Percentiles rank a stretch among this genome's conserved stretches.
Conservation (phyloP, 2,888 invertebrate species). For the Drosophila melanosoma region DNA sequence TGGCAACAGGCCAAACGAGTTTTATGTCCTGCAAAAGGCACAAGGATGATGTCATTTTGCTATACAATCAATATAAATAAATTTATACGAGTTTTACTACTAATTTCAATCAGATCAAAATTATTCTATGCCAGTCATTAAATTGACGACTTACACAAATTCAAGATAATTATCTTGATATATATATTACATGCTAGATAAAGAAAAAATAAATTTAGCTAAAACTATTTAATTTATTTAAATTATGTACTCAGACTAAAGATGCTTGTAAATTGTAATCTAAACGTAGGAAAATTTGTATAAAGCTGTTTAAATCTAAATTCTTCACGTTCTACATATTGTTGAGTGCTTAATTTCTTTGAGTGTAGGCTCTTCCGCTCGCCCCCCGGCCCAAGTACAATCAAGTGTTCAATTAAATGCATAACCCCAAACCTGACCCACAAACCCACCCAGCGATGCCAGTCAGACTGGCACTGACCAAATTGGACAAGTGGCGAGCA, state of each 20-base stretch:
- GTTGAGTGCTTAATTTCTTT: constrained; percentile 6
- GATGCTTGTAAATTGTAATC: background rate
- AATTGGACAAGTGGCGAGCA: constrained; percentile 3
- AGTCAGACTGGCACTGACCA: constrained; percentile 1
- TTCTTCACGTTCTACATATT: background rate
- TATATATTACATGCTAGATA: background rate
- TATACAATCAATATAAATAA: constrained; percentile 57
- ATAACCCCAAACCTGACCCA: constrained; percentile 36
- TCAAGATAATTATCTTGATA: background rate
- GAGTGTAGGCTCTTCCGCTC: constrained; percentile 1
- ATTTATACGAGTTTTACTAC: constrained; percentile 1
- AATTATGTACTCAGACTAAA: background rate
- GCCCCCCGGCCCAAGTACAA: background rate
- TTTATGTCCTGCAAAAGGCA: constrained; percentile 32
- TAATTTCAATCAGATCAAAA: background rate
- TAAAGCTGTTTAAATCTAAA: background rate
- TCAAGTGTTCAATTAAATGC: constrained; percentile 30
- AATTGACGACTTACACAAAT: background rate
- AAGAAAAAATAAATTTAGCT: background rate
- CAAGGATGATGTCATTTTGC: constrained; percentile 60
- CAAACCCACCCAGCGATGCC: constrained; percentile 16
- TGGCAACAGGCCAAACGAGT: constrained; percentile 20
- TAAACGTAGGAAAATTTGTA: background rate
- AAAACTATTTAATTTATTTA: background rate
- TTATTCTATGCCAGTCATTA: background rate